Percentiles rank a stretch among this genome's conserved stretches.
phyloP scores from a whole-genome alignment of 1,140 invertebrate species.

The Ectropis grisescens region DNA sequence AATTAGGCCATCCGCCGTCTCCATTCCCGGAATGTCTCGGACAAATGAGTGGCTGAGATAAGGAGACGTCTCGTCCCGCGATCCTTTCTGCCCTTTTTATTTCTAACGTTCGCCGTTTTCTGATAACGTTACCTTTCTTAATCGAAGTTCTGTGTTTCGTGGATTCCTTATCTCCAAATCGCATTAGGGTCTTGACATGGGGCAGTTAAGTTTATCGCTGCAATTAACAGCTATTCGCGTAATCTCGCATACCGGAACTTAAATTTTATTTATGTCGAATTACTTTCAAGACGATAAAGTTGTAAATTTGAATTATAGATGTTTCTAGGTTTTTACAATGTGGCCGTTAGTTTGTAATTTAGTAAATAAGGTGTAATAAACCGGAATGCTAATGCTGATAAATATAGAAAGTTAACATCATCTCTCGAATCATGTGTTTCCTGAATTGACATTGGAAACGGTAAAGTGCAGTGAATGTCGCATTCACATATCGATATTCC shows the following conservation, averaged over 20 bases:
- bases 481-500: constrained; percentile 23
- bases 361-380: too few relatives aligned
- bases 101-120: constrained; percentile 27
- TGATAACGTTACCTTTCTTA: constrained; percentile 58
- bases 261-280: constrained; percentile 16
- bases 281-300: constrained; percentile 10
- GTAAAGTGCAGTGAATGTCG: too few relatives aligned
- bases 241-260: constrained; percentile 16
- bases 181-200: constrained; percentile 29
- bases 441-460: too few relatives aligned
- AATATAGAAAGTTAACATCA: too few relatives aligned
- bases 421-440: too few relatives aligned
- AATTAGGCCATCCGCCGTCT: constrained; percentile 63
- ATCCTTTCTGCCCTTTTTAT: constrained; percentile 37
- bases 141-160: constrained; percentile 55
- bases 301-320: too few relatives aligned
- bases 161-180: constrained; percentile 47
- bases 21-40: constrained; percentile 62
- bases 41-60: constrained; percentile 59
- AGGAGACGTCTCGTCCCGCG: constrained; percentile 29
- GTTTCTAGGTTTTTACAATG: too few relatives aligned
- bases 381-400: too few relatives aligned
- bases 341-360: too few relatives aligned
- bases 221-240: constrained; percentile 25
- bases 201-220: constrained; percentile 28